Evolutionary conservation across 2,113 vertebrate genomes (phyloP).

Genomic region (Periophthalmus modestus): DNA sequence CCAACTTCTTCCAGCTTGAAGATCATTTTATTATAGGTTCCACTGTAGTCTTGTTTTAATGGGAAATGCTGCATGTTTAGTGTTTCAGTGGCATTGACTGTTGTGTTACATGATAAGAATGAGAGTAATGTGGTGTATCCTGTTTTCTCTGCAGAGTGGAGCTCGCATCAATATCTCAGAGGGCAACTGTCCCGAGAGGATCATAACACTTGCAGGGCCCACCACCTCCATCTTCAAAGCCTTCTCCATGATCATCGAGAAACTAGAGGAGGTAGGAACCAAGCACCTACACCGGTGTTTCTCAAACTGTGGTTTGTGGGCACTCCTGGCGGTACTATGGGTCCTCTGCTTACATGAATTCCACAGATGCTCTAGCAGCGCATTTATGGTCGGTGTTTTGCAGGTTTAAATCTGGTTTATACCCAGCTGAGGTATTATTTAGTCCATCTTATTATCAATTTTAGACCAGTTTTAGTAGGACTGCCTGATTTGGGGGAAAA

Average conservation of each 20-base stretch:
- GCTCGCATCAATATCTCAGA: constrained; percentile 99
- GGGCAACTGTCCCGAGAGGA: constrained; percentile 97
- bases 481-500: no score
- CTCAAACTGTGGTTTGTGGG: no score
- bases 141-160: constrained; percentile 81
- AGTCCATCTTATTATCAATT: no score
- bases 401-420: not conserved
- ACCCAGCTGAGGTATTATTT: not conserved
- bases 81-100: not conserved
- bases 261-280: constrained; percentile 92
- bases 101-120: not conserved
- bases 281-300: not conserved
- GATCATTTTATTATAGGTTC: no score
- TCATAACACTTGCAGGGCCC: constrained; percentile 95
- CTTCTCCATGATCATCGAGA: constrained; percentile 99
- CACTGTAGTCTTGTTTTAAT: not conserved
- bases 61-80: not conserved
- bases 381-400: no score
- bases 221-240: constrained; percentile 99
- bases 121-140: not conserved
- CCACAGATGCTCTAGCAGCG: no score
- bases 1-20: no score
- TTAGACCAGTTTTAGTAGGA: no score
- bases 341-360: no score
- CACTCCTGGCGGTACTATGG: no score